A percentile compares a stretch with the other conserved stretches of the same genome.
phyloP scores from a whole-genome alignment of 2,113 vertebrate species.

The Lepus americanus region DNA sequence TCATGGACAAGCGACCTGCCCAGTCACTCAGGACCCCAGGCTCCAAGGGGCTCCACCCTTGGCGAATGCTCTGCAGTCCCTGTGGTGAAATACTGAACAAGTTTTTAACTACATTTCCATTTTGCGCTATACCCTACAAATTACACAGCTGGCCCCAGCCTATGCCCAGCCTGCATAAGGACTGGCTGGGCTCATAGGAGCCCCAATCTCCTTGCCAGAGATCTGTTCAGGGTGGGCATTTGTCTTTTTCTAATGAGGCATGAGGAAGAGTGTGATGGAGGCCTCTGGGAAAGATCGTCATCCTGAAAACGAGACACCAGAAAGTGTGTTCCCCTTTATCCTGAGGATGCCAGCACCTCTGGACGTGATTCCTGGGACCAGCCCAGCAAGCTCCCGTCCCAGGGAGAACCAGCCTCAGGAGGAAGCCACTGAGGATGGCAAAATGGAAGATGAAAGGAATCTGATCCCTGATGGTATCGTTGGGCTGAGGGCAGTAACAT shows the following conservation, averaged over 20 bases:
- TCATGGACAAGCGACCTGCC: too few species aligned
- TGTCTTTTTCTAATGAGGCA: neutral
- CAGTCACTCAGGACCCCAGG: neutral
- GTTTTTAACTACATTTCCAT: neutral
- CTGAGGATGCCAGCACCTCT: neutral
- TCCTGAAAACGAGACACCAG: neutral
- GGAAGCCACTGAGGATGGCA: neutral
- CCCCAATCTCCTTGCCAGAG: neutral
- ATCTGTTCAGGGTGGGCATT: neutral
- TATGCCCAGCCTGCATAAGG: too few species aligned
- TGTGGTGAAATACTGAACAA: neutral
- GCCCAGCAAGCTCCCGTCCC: too few species aligned
- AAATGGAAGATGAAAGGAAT: neutral
- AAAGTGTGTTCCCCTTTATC: too few species aligned
- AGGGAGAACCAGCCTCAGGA: neutral
- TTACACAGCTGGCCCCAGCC: neutral
- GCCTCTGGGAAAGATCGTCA: neutral
- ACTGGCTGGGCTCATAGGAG: neutral
- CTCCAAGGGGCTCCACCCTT: neutral
- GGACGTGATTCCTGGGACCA: neutral
- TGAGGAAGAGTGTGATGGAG: neutral
- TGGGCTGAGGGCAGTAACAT: neutral
- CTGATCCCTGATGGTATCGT: fast-evolving
- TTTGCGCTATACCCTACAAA: neutral
- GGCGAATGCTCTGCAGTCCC: neutral